A percentile compares a stretch with the other conserved stretches of the same genome.
phyloP scores from a whole-genome alignment of 2,113 vertebrate species.

The Nematolebias whitei region DNA sequence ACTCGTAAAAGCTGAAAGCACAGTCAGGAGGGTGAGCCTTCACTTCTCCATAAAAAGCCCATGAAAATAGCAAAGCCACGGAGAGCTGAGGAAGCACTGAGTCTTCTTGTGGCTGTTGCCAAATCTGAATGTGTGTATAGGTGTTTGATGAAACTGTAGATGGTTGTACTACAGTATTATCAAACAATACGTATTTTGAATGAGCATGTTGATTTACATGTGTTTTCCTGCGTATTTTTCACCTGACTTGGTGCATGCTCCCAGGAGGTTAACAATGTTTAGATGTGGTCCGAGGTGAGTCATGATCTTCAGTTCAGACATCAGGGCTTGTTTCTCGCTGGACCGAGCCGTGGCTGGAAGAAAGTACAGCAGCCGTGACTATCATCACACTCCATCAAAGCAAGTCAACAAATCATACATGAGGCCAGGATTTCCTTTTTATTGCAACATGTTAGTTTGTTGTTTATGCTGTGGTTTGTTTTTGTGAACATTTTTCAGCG shows the following conservation, averaged over 20 bases:
- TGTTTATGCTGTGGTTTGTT: background rate
- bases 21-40: slow-evolving; percentile 53
- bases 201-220: slow-evolving; percentile 2
- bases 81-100: slow-evolving; percentile 14
- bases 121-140: slow-evolving; percentile 12
- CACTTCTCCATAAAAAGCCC: slow-evolving; percentile 64
- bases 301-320: slow-evolving; percentile 99
- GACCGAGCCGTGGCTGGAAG: slow-evolving; percentile 92
- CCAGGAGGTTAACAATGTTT: slow-evolving; percentile 97
- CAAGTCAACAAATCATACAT: background rate
- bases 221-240: slow-evolving; percentile 18
- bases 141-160: slow-evolving; percentile 21
- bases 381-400: slow-evolving; percentile 1
- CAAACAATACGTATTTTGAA: slow-evolving; percentile 1
- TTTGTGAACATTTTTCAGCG: too few relatives aligned
- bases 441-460: background rate
- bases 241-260: slow-evolving; percentile 99
- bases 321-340: slow-evolving; percentile 98
- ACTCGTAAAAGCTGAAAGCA: slow-evolving; percentile 69
- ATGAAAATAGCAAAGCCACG: slow-evolving; percentile 66
- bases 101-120: slow-evolving; percentile 15
- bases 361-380: background rate
- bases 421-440: background rate
- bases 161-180: slow-evolving; percentile 5
- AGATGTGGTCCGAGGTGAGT: slow-evolving; percentile 97